Base-by-base conservation (phyloP, 1,140 invertebrate species). In the Zaprionus africanus region DNA sequence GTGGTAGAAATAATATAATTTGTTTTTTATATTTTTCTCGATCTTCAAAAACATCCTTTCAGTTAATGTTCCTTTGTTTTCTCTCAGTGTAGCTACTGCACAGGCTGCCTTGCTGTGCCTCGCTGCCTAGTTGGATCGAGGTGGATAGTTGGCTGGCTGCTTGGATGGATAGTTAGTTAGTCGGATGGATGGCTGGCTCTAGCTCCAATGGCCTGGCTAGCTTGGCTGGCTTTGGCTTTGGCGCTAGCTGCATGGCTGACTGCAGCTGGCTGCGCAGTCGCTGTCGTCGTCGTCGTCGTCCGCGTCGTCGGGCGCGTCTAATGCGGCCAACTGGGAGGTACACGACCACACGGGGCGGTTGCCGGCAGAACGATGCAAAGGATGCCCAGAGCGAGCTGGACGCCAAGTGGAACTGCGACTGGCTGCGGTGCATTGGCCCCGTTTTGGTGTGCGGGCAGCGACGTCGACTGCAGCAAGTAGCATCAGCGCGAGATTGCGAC, bases 211-310 rank as follows among this genome's bases (percentile, higher is more conserved):
- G 76, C 34, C 43, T 79, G 65, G 51, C 31, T 60, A 34, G 57
- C 17, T 43, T 72, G 7, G 53, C 58, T 79, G 41, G 41, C 38
- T n/a, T n/a, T 41, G 38, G 38, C 41, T 46, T 17, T 38, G 62
- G 60, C 63, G 76, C 74, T 88, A 81, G 84, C 78, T 87, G 84
- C 84, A 78, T 87, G 81, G 70, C 68, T 87, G 84, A 76, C 74
- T 87, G 65, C 78, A 70, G 83, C 24, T 63, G 80, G 77, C 83
- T 56, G 83, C 62, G 76, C 78, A 65, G 69, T 64, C 26, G 56
- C 57, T 7, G 24, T 31, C 5, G 22, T 22, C 22, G 22, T 22
- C 36, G 36, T 13, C 11, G 36, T 22, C 36, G 36, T 13, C 11
- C 13, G 9, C 34, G 34, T 34, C 34, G 36, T 38, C 36, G 36